Percentiles rank a stretch among this genome's conserved stretches.
phyloP scores from a whole-genome alignment of 2,113 vertebrate species.

The Ursus arctos region DNA sequence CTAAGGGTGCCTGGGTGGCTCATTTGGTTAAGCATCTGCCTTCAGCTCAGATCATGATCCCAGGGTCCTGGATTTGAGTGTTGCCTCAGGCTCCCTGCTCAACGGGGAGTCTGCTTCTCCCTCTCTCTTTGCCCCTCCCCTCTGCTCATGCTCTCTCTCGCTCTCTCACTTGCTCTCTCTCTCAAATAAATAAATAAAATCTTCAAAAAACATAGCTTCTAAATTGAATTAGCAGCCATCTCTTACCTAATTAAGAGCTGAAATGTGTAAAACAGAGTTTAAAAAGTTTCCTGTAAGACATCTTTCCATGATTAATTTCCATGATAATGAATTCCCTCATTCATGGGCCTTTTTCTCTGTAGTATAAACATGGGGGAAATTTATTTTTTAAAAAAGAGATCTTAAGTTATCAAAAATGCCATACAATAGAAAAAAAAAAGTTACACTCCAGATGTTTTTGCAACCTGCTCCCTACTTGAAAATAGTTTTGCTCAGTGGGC shows the following conservation, averaged over 20 bases:
- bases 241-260: background rate
- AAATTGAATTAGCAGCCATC: background rate
- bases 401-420: background rate
- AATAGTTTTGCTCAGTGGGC: background rate
- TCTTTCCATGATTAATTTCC: background rate
- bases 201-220: background rate
- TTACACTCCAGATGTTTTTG: background rate
- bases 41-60: background rate
- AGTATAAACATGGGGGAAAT: background rate
- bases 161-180: no score
- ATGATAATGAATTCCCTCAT: background rate
- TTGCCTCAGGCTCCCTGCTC: no score
- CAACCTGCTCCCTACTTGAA: background rate
- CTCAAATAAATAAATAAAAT: no score
- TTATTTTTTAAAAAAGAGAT: background rate
- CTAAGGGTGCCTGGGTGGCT: background rate
- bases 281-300: background rate
- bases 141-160: no score
- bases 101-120: no score
- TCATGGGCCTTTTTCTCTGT: background rate
- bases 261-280: background rate
- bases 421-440: background rate
- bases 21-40: background rate
- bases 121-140: no score
- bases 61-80: no score